phyloP scores from a whole-genome alignment of 53 echinoderm and acorn worm genomes.

The Henricia sp. region DNA sequence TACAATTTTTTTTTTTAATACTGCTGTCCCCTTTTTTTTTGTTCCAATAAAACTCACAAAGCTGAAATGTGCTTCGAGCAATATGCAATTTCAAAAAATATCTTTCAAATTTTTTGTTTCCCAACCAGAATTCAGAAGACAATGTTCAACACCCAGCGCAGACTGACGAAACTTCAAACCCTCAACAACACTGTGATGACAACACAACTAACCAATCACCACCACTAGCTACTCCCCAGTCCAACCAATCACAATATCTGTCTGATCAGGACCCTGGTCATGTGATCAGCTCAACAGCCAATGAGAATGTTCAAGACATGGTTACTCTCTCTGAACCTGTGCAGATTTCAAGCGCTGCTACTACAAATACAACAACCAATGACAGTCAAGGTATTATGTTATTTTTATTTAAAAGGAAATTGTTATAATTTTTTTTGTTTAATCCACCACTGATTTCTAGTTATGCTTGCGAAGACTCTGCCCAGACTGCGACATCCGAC shows the following conservation, averaged over 20 bases:
- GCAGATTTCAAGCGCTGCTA: neutral
- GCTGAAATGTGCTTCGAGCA: too few relatives aligned
- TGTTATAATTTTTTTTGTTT: too few relatives aligned
- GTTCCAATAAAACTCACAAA: too few relatives aligned
- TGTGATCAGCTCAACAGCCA: conserved; percentile 17
- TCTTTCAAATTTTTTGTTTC: neutral
- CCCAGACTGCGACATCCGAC: too few relatives aligned
- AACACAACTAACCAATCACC: conserved; percentile 15
- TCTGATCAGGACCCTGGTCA: conserved; percentile 14
- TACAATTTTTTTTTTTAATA: too few relatives aligned
- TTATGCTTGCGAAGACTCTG: too few relatives aligned
- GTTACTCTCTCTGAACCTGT: neutral
- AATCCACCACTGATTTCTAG: too few relatives aligned
- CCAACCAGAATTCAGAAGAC: conserved; percentile 22
- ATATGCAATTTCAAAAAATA: too few relatives aligned
- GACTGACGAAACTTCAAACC: neutral
- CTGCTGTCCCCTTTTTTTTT: too few relatives aligned
- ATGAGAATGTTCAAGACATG: conserved; percentile 9
- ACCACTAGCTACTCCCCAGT: conserved; percentile 1
- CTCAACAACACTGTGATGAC: neutral
- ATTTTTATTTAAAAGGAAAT: too few relatives aligned
- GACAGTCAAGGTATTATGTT: neutral
- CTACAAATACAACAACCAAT: neutral
- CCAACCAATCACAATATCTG: conserved; percentile 35
- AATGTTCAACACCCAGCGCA: neutral